These are phyloP conservation scores for Scolanthus callimorphus DNA, from an alignment of 92 coral and sea anemone species.

Conservation along the genomic window DNA sequence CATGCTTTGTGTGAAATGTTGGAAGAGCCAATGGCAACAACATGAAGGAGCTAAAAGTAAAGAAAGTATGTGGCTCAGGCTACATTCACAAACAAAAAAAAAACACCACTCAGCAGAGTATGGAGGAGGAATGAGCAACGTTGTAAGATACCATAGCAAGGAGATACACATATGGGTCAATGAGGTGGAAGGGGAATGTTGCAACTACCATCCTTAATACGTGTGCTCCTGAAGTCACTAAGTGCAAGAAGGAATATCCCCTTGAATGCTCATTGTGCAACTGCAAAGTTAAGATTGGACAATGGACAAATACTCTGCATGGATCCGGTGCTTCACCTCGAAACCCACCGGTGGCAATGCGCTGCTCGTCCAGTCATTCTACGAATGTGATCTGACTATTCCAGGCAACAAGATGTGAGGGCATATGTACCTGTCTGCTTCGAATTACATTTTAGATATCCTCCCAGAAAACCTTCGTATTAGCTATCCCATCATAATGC, in stretches of 20 bases:
- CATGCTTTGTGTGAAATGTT: conserved; percentile 23
- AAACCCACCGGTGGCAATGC: neutral
- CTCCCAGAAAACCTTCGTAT: neutral
- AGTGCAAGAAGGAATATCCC: neutral
- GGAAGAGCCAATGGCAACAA: conserved; percentile 43
- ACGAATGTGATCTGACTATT: neutral
- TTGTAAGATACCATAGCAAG: conserved; percentile 51
- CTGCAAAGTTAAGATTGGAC: neutral
- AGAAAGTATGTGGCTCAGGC: conserved; percentile 16
- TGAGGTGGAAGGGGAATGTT: conserved; percentile 20
- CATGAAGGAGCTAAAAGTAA: conserved; percentile 28
- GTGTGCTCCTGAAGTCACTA: conserved; percentile 31
- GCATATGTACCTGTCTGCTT: neutral
- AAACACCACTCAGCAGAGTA: conserved; percentile 32
- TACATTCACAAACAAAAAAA: conserved; percentile 36
- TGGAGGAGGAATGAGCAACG: conserved; percentile 28
- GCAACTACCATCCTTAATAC: conserved; percentile 28
- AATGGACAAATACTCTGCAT: neutral
- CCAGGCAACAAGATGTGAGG: neutral
- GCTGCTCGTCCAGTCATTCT: neutral
- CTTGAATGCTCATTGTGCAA: neutral
- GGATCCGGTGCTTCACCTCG: neutral
- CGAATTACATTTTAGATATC: neutral
- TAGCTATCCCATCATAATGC: neutral
- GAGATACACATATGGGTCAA: conserved; percentile 47